A percentile compares a stretch with the other conserved stretches of the same genome.
Conservation (phyloP, 2,113 vertebrate genomes). For the Progne subis region DNA sequence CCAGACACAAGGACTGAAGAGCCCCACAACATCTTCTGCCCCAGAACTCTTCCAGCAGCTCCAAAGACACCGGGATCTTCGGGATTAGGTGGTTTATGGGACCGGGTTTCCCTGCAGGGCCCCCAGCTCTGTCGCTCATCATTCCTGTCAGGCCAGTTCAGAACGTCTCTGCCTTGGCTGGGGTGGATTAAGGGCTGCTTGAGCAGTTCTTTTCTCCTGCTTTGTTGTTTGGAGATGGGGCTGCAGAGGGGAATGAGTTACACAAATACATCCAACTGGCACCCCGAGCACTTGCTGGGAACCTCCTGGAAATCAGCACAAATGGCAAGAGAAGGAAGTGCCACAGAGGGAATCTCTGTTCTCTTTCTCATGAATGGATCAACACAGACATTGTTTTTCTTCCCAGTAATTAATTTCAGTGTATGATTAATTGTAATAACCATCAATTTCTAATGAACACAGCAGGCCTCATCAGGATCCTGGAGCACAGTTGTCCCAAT, state of each 20-base stretch:
- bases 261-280: background rate
- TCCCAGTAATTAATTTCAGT: conserved; percentile 26
- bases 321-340: background rate
- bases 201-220: conserved; percentile 19
- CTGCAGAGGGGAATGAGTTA: conserved; percentile 7
- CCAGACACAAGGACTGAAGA: background rate
- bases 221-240: conserved; percentile 25
- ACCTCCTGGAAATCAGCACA: background rate
- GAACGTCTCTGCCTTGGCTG: background rate
- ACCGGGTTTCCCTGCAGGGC: conserved; percentile 18
- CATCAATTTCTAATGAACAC: conserved; percentile 22
- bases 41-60: background rate
- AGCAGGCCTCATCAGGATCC: background rate
- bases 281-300: background rate
- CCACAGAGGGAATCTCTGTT: background rate
- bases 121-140: conserved; percentile 32
- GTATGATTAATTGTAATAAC: conserved; percentile 47
- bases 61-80: background rate
- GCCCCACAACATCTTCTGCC: background rate
- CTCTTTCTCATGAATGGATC: background rate
- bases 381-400: background rate
- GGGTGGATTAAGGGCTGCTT: conserved; percentile 21
- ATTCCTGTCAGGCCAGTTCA: conserved; percentile 63
- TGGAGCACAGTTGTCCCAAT: background rate
- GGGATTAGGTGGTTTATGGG: background rate